Evolutionary conservation across 2,888 invertebrate genomes (phyloP).

Genomic region (Creontiades dilutus): DNA sequence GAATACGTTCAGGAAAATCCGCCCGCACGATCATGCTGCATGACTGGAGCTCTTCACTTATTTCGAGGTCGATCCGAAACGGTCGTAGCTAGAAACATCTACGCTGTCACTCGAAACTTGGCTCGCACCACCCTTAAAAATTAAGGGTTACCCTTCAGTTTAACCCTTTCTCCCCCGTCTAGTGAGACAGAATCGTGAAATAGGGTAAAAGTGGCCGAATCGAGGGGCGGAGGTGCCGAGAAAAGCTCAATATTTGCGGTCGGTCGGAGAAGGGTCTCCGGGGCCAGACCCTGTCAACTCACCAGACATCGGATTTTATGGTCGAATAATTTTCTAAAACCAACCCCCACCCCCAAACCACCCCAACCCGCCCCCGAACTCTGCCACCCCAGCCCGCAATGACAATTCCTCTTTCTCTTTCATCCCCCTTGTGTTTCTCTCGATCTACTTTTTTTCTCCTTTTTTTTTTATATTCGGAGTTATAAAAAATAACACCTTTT

Average conservation of each 20-base stretch:
- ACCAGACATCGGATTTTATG: slow-evolving; percentile 73
- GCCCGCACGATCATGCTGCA: no score
- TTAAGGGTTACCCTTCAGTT: no score
- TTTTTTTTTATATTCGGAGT: slow-evolving; percentile 53
- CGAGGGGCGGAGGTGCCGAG: slow-evolving; percentile 20
- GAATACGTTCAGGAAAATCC: no score
- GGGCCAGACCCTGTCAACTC: slow-evolving; percentile 71
- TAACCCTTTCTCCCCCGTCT: neutral
- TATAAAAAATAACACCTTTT: slow-evolving; percentile 75
- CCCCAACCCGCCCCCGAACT: slow-evolving; percentile 54
- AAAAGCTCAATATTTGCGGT: slow-evolving; percentile 69
- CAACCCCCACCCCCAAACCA: slow-evolving; percentile 27
- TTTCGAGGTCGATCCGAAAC: no score
- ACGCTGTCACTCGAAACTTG: no score
- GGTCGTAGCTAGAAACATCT: no score
- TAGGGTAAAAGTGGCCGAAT: slow-evolving; percentile 14
- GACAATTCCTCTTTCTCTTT: slow-evolving; percentile 53
- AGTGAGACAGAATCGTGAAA: neutral
- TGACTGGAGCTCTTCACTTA: no score
- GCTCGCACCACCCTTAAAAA: no score
- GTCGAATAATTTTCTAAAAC: slow-evolving; percentile 74
- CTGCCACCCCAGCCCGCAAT: neutral
- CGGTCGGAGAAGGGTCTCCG: slow-evolving; percentile 53
- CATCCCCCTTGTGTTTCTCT: slow-evolving; percentile 49
- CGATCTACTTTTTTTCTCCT: slow-evolving; percentile 49